Base-by-base conservation (phyloP, 2,888 invertebrate species). In the Anorthoa munda region DNA sequence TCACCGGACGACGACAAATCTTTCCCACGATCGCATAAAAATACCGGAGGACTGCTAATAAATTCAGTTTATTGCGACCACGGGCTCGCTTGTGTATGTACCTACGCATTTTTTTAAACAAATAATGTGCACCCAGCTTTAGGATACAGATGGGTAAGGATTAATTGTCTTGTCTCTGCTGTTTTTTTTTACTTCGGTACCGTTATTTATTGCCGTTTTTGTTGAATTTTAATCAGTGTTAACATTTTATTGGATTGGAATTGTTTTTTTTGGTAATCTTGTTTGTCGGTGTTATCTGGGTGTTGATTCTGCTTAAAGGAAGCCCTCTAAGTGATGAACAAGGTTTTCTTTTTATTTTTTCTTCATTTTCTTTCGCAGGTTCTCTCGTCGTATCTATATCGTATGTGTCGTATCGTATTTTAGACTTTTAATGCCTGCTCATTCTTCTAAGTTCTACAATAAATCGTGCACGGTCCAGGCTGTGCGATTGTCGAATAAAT, bases 1-100 rank as follows among this genome's bases (percentile, higher is more conserved):
- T 94, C 93, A 93, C 85, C 63, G 89, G 82, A 75, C 81, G 81
- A 79, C 92, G 93, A 93, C 93, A 94, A 94, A 94, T 94, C 93
- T 93, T 90, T 83, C 83, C 86, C 59, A 84, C 85, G 89, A 92
- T 92, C 91, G 89, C 86, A 77, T 87, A 87, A 92, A 92, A 91
- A 91, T 92, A 93, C 91, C 87, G 88, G 77, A 79, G 87, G 78
- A 88, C 87, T 89, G 86, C 81, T 86, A 86, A 92, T 93, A 93
- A 94, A 93, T 94, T 90, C 87, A 86, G 83, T 92, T 93, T 93
- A 94, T 92, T 90, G 92, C 92, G 87, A 89, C 87, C 89, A 84
- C 84, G 79, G 87, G 87, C 85, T 83, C 82, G 82, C 79, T 79
- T 65, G 70, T 75, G 65, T 53, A 70, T 75, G 61, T 79, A 64